Evolutionary conservation across 2,113 vertebrate genomes (phyloP), one percentile per base, ranked within the genome.

Genomic region (Tragelaphus scriptus): DNA sequence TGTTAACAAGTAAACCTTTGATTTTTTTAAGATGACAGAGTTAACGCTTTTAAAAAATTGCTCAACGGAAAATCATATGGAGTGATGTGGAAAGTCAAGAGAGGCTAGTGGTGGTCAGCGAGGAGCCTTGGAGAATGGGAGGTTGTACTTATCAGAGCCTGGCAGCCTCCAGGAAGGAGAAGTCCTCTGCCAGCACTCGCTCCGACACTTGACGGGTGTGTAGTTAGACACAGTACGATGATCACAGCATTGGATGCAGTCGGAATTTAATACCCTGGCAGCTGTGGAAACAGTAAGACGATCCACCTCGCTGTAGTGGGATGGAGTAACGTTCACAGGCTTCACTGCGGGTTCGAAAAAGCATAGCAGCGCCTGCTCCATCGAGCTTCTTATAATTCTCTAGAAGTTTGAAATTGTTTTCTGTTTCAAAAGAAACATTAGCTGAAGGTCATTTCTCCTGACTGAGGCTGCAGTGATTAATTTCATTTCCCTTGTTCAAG

Each of bases 241-340:
- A 98, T 98, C 97, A 98, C 98, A 98, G 98, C 98, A 97, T 88
- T 98, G 97, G 98, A 98, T 94, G 95, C 98, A 98, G 98, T 98
- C 98, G 98, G 98, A 98, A 98, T 98, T 98, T 98, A 98, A 98
- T 98, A 98, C 93, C 96, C 98, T 97, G 97, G 98, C 99, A 99
- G 99, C 99, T 99, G 98, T 98, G 98, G 99, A 99, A 99, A 99
- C 98, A 99, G 97, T 99, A 99, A 99, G 98, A 98, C 84, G 98
- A 99, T 99, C 99, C 96, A 97, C 98, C 97, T 98, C 97, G 63
- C 96, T 98, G 77, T 97, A 96, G 75, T 96, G 95, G 95, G 94
- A 98, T 97, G 98, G 96, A 97, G 96, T 98, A 98, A 97, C 71
- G 94, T 98, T 99, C 94, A 26, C 98, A 96, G 98, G 93, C 94